Base-by-base conservation (phyloP, 2,797 vertebrate genomes). In the Tragelaphus eurycerus region DNA sequence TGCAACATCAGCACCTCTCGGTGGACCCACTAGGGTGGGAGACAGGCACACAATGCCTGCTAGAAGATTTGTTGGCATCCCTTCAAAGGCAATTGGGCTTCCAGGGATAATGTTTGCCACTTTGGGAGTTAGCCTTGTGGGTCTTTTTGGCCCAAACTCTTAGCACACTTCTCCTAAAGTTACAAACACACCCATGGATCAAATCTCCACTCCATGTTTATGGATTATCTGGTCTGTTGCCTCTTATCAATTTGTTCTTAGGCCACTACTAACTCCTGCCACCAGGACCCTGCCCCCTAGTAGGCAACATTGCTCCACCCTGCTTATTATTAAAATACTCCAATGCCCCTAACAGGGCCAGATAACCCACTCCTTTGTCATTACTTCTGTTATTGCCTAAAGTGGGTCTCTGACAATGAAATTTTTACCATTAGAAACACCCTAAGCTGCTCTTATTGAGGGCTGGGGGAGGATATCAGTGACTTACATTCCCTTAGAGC, bases 131-230 rank as follows among this genome's bases (percentile, higher is more conserved):
- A 21, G n/a, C 9, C n/a, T 11, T 67, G n/a, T 17, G 21, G 17
- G n/a, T 9, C 4, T 11, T 38, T 38, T 38, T 1, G 19, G 64
- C n/a, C n/a, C n/a, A 67, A 34, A 67, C 17, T n/a, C 9, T 67
- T 34, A 67, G 4, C n/a, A 34, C 64, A 9, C 17, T 21, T 21
- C n/a, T 67, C 64, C n/a, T 38, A 67, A 67, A 67, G 27, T 15
- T 60, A 62, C 15, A 62, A n/a, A 62, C 15, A n/a, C 17, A n/a
- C 60, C 60, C 29, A 0, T 0, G 0, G 8, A 38, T 38, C 10
- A 38, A 38, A 71, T 21, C 5, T 38, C 67, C 34, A 23, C 67
- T 71, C 19, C 34, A 71, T 5, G 5, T 71, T 71, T 38, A 71
- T 13, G 19, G 34, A 71, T 12, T 3, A 71, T 38, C 19, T 71